These are phyloP conservation scores for Scatophagus argus DNA, from an alignment of 2,113 vertebrate species.

Conservation along the genomic window DNA sequence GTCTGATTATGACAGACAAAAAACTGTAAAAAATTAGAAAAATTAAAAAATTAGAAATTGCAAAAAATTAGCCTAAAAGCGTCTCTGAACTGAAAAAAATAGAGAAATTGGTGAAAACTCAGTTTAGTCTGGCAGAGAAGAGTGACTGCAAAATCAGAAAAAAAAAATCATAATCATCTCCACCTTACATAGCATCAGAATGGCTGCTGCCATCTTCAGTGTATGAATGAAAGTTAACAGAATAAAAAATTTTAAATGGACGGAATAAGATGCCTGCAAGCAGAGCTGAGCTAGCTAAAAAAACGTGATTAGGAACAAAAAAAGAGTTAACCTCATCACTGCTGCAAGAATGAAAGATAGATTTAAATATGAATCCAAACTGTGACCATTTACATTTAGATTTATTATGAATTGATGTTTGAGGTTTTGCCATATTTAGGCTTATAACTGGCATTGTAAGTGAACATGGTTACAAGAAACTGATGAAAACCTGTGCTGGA, in stretches of 20 bases:
- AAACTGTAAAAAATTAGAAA: neutral
- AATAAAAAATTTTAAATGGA: neutral
- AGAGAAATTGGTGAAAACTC: neutral
- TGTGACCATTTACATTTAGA: slow-evolving; percentile 2
- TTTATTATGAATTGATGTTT: neutral
- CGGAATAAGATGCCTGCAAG: neutral
- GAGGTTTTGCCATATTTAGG: neutral
- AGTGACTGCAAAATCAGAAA: neutral
- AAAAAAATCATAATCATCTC: neutral
- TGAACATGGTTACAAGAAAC: neutral
- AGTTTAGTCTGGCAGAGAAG: neutral
- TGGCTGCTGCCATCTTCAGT: neutral
- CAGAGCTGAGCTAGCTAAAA: neutral
- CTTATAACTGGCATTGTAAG: slow-evolving; percentile 4
- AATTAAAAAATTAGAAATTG: neutral
- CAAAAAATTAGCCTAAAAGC: neutral
- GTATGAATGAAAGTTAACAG: neutral
- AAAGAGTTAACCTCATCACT: neutral
- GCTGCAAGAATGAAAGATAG: slow-evolving; percentile 9
- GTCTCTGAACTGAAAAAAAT: neutral
- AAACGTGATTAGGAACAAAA: neutral
- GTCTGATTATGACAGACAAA: neutral
- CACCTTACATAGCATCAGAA: neutral
- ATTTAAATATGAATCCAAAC: slow-evolving; percentile 9
- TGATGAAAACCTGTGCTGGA: slow-evolving; percentile 2